Conservation (phyloP, 2,113 vertebrate species). For the Erinaceus europaeus region DNA sequence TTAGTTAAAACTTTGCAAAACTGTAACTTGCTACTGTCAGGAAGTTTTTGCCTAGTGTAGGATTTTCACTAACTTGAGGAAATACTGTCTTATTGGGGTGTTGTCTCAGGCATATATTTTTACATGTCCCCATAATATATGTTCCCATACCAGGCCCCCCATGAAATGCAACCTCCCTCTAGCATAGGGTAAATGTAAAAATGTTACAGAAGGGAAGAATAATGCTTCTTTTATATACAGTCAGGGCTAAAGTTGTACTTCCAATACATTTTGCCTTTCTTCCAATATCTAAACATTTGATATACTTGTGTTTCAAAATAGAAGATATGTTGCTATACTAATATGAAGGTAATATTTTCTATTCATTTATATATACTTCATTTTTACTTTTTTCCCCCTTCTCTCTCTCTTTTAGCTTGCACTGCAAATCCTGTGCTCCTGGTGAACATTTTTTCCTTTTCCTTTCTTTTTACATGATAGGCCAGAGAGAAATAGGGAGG, state of each 20-base stretch:
- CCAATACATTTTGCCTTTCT: not conserved
- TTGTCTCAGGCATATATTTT: too few species aligned
- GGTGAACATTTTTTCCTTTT: too few species aligned
- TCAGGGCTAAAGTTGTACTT: not conserved
- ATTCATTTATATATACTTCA: not conserved
- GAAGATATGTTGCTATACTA: not conserved
- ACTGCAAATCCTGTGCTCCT: too few species aligned
- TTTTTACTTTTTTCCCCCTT: constrained; percentile 26
- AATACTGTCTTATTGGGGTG: too few species aligned
- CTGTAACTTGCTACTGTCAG: not conserved
- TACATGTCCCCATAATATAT: too few species aligned
- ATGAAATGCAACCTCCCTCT: too few species aligned
- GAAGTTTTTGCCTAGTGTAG: not conserved
- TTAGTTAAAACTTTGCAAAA: not conserved
- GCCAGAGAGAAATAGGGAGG: too few species aligned
- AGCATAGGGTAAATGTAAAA: too few species aligned
- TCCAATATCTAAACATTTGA: not conserved
- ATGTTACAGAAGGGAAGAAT: not conserved
- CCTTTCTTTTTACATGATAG: too few species aligned
- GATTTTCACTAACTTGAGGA: too few species aligned
- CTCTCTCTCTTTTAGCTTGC: too few species aligned
- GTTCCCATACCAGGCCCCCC: too few species aligned
- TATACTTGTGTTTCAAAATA: not conserved
- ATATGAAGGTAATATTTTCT: not conserved
- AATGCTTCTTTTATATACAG: not conserved